A percentile compares a stretch with the other conserved stretches of the same genome.
These are phyloP conservation scores for Steinernema khuongi DNA, from an alignment of 1,140 invertebrate genomes.

Conservation along the genomic window DNA sequence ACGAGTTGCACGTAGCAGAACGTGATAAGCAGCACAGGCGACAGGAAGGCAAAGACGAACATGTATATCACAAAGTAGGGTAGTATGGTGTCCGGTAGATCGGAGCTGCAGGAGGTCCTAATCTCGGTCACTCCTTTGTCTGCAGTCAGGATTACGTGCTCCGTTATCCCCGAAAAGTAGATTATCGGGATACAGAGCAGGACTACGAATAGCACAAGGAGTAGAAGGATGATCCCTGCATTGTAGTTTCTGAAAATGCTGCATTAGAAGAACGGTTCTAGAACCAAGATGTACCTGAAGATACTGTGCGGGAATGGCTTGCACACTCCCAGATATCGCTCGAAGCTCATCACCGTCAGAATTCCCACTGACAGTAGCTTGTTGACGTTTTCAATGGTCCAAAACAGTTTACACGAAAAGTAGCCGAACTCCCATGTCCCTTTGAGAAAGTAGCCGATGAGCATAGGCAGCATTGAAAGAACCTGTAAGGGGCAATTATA, in stretches of 20 bases:
- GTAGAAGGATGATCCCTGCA: slow-evolving; percentile 27
- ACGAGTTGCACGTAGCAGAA: slow-evolving; percentile 39
- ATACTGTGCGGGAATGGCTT: slow-evolving; percentile 38
- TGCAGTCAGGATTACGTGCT: slow-evolving; percentile 8
- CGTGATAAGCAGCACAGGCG: slow-evolving; percentile 41
- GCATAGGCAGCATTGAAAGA: slow-evolving; percentile 44
- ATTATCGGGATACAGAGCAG: slow-evolving; percentile 47
- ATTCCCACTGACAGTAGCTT: slow-evolving; percentile 49
- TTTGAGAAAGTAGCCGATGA: slow-evolving; percentile 43
- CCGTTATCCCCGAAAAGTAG: slow-evolving; percentile 41
- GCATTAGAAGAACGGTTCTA: not conserved
- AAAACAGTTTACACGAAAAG: slow-evolving; percentile 45
- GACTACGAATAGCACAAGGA: slow-evolving; percentile 33
- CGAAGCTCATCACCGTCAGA: slow-evolving; percentile 47
- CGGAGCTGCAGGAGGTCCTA: slow-evolving; percentile 37
- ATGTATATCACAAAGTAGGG: slow-evolving; percentile 44
- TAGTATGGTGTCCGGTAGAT: slow-evolving; percentile 41
- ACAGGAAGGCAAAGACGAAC: slow-evolving; percentile 43
- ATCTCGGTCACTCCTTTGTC: slow-evolving; percentile 1
- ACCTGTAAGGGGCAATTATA: slow-evolving; percentile 31
- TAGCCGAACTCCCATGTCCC: slow-evolving; percentile 44
- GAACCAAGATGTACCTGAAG: slow-evolving; percentile 33
- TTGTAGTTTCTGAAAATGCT: slow-evolving; percentile 2
- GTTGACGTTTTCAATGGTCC: slow-evolving; percentile 50
- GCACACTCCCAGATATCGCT: slow-evolving; percentile 47